phyloP scores from a whole-genome alignment of 2,888 invertebrate genomes.

The Deilephila porcellus region DNA sequence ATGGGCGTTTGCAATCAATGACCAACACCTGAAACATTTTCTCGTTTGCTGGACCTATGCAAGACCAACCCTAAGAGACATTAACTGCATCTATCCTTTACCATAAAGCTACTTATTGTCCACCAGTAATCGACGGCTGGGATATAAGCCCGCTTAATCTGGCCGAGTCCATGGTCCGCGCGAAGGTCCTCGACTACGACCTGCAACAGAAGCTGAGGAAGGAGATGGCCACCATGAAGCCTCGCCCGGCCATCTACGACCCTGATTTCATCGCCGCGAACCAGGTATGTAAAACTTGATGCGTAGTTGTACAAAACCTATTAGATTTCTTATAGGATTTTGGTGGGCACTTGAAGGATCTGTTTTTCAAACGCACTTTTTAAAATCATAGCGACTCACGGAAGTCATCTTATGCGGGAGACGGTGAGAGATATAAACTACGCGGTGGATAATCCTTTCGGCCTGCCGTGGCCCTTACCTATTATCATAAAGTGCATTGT shows the following conservation, averaged over 20 bases:
- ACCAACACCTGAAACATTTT: too few species aligned
- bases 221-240: conserved; percentile 89
- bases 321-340: too few species aligned
- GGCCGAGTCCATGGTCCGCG: conserved; percentile 94
- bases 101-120: background rate
- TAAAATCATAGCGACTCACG: too few species aligned
- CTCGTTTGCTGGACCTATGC: background rate
- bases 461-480: too few species aligned
- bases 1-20: too few species aligned
- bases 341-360: too few species aligned
- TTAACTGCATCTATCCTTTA: background rate
- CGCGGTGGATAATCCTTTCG: too few species aligned
- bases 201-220: conserved; percentile 91
- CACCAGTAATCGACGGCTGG: conserved; percentile 93
- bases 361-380: too few species aligned
- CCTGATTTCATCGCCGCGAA: conserved; percentile 98
- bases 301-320: too few species aligned
- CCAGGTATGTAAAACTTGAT: conserved; percentile 85
- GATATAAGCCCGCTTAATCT: conserved; percentile 93
- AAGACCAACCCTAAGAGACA: background rate
- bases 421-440: too few species aligned
- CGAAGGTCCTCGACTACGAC: conserved; percentile 92
- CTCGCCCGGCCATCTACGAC: conserved; percentile 94
- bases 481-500: too few species aligned
- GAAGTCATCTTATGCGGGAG: too few species aligned